A percentile compares a stretch with the other conserved stretches of the same genome.
Conservation (phyloP, 2,113 vertebrate genomes). For the Bufo bufo region DNA sequence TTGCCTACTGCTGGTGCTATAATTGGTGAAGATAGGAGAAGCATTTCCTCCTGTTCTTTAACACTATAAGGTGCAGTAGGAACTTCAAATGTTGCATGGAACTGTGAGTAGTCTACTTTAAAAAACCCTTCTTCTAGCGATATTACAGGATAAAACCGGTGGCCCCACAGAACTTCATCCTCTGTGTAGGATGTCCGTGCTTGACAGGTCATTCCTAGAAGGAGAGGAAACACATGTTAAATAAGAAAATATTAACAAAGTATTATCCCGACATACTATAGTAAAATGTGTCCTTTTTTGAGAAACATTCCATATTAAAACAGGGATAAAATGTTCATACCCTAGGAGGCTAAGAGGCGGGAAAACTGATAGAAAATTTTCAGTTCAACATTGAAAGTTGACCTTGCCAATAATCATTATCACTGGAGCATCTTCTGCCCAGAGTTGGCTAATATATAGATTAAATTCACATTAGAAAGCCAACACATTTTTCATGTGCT, state of each 20-base stretch:
- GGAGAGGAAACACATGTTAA: constrained; percentile 53
- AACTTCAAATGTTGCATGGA: constrained; percentile 97
- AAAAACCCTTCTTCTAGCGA: constrained; percentile 98
- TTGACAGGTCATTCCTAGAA: constrained; percentile 96
- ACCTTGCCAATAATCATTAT: neutral
- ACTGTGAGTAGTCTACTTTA: constrained; percentile 99
- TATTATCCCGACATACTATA: neutral
- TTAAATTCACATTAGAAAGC: neutral
- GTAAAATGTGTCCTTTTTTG: neutral
- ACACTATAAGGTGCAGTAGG: constrained; percentile 94
- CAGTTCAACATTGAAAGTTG: neutral
- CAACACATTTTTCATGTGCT: neutral
- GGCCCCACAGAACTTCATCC: constrained; percentile 98
- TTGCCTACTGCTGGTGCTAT: constrained; percentile 93
- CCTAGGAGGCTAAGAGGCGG: neutral
- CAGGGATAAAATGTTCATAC: neutral
- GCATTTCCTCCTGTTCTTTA: constrained; percentile 95
- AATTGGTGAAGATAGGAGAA: constrained; percentile 95
- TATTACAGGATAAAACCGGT: constrained; percentile 97
- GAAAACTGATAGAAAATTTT: neutral
- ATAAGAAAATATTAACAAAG: neutral
- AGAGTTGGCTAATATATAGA: neutral
- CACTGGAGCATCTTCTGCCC: neutral
- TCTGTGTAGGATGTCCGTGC: constrained; percentile 97
- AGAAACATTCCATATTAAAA: neutral